Percentiles rank a stretch among this genome's conserved stretches.
Conservation (phyloP, 2,888 invertebrate species). For the Cantharis rufa region DNA sequence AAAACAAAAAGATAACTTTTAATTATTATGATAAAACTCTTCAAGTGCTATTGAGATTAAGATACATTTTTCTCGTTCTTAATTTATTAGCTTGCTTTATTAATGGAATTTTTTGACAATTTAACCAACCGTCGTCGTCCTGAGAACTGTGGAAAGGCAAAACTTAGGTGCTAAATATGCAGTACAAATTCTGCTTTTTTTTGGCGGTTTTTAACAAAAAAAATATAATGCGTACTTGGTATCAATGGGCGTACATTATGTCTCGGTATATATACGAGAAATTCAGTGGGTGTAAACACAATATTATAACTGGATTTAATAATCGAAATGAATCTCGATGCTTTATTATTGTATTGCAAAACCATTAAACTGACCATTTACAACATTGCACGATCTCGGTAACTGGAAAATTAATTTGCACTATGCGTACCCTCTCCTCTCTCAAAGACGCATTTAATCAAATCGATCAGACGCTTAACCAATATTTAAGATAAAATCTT, state of each 20-base stretch:
- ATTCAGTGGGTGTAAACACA: constrained; percentile 48
- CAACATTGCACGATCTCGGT: constrained; percentile 34
- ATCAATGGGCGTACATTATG: constrained; percentile 34
- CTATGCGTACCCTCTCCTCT: constrained; percentile 2
- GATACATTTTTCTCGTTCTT: constrained; percentile 11
- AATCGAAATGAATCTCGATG: constrained; percentile 48
- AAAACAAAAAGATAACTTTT: constrained; percentile 15
- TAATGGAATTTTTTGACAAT: constrained; percentile 4
- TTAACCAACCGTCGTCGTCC: neutral
- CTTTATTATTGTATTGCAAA: constrained; percentile 45
- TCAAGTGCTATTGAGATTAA: constrained; percentile 14
- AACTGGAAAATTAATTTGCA: constrained; percentile 25
- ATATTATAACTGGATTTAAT: constrained; percentile 49
- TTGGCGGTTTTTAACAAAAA: neutral
- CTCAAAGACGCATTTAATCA: neutral
- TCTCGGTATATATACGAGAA: constrained; percentile 42
- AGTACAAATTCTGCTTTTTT: neutral
- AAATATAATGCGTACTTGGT: neutral
- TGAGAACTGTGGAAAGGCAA: neutral
- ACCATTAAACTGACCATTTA: constrained; percentile 42
- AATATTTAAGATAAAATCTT: neutral
- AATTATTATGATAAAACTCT: constrained; percentile 8
- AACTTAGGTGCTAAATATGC: neutral
- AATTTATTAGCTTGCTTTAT: constrained; percentile 18
- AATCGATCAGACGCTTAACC: neutral